phyloP scores from a whole-genome alignment of 2,797 vertebrate genomes.

The Manis pentadactyla region DNA sequence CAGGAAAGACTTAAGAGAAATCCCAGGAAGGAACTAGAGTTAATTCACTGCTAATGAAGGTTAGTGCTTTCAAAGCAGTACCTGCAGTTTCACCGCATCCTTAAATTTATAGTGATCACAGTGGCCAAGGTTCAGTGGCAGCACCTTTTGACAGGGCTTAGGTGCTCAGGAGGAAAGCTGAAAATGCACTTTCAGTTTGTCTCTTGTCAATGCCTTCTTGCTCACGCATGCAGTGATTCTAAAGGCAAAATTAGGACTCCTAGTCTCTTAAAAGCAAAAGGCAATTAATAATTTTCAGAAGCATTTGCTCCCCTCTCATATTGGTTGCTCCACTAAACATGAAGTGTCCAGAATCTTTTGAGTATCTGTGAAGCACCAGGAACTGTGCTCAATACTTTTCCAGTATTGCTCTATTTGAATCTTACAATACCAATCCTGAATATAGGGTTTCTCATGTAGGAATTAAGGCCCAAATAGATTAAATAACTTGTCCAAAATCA shows the following conservation, averaged over 20 bases:
- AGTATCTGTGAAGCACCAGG: background rate
- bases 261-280: conserved; percentile 16
- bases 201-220: background rate
- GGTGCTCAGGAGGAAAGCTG: background rate
- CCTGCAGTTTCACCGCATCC: background rate
- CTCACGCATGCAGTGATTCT: background rate
- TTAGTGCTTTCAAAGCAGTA: background rate
- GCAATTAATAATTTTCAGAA: background rate
- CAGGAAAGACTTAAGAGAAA: background rate
- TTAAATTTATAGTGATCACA: background rate
- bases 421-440: background rate
- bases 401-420: background rate
- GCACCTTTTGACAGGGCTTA: background rate
- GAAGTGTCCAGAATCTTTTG: background rate
- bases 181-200: background rate
- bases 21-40: background rate
- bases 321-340: background rate
- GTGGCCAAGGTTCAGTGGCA: background rate
- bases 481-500: background rate
- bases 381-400: background rate
- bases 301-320: background rate
- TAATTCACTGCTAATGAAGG: background rate
- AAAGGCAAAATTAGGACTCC: background rate
- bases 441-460: background rate
- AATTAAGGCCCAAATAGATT: background rate